Evolutionary conservation across 1,140 invertebrate genomes (phyloP).

Genomic region (Hirudo medicinalis): DNA sequence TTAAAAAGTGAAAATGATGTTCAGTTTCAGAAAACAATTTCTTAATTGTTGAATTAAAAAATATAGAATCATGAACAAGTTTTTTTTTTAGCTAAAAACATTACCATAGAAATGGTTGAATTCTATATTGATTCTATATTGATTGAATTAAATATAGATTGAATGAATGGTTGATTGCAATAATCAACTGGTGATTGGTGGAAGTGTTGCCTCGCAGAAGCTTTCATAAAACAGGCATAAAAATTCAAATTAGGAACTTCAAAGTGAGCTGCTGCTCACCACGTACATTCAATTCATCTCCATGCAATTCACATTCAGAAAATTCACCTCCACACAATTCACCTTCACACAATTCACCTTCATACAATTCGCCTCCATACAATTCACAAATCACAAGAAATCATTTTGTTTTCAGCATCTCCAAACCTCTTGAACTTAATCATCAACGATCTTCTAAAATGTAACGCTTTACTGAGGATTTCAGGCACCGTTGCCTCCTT

Average conservation of each 20-base stretch:
- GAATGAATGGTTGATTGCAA: neutral
- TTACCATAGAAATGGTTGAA: neutral
- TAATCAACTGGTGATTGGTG: neutral
- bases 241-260: slow-evolving; percentile 3
- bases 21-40: neutral
- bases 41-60: too few species aligned
- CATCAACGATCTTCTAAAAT: too few species aligned
- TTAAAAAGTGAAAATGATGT: neutral
- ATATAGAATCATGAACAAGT: neutral
- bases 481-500: too few species aligned
- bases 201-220: neutral
- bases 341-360: neutral
- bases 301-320: neutral
- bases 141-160: neutral
- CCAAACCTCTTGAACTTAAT: too few species aligned
- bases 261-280: too few species aligned
- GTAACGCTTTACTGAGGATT: too few species aligned
- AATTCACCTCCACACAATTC: neutral
- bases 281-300: too few species aligned
- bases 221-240: neutral
- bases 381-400: too few species aligned
- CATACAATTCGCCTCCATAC: neutral
- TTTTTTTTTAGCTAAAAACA: neutral
- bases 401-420: too few species aligned
- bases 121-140: neutral